Evolutionary conservation across 2,888 invertebrate genomes (phyloP).

Genomic region (Drosophila crucigera): DNA sequence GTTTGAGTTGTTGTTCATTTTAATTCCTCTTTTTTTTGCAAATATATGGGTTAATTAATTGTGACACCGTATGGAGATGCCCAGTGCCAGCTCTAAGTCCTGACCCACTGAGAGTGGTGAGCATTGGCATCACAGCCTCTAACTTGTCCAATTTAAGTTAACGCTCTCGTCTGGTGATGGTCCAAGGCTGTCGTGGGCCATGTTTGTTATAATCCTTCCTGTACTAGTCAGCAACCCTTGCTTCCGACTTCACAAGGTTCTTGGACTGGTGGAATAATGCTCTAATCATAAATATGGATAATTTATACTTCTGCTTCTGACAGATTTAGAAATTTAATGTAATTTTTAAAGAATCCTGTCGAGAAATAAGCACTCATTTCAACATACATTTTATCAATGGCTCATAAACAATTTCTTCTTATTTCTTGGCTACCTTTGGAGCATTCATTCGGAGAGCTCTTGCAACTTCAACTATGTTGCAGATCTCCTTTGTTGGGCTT

Average conservation of each 20-base stretch:
- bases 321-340: background rate
- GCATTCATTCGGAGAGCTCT: background rate
- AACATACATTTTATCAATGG: background rate
- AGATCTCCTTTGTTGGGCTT: conserved; percentile 29
- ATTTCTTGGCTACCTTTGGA: background rate
- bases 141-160: too few species aligned
- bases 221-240: too few species aligned
- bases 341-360: background rate
- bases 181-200: too few species aligned
- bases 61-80: too few species aligned
- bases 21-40: conserved; percentile 4
- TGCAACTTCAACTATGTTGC: conserved; percentile 28
- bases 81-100: too few species aligned
- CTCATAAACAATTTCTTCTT: background rate
- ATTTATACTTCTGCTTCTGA: background rate
- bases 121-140: too few species aligned
- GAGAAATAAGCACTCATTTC: background rate
- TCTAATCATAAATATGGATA: background rate
- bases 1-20: conserved; percentile 13
- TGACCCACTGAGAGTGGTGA: too few species aligned
- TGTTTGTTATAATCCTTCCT: too few species aligned
- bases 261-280: too few species aligned
- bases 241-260: too few species aligned
- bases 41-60: conserved; percentile 16
- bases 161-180: too few species aligned